Evolutionary conservation across 2,113 vertebrate genomes (phyloP), one percentile per base, ranked within the genome.

Genomic region (Pimephales promelas): DNA sequence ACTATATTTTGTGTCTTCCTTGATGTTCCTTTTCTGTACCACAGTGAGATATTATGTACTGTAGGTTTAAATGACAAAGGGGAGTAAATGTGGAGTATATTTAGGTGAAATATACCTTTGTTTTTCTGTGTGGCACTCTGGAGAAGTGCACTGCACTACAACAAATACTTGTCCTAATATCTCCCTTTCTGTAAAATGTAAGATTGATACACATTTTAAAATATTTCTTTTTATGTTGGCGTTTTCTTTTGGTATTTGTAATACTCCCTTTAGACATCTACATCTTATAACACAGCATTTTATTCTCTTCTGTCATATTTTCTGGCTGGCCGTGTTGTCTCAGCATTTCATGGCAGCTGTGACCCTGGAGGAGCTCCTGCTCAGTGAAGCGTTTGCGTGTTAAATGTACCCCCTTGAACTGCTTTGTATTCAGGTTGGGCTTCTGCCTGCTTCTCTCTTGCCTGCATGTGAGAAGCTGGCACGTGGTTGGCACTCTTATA

Each of bases 341-440:
- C 54, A 83, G 84, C 43, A 26, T 72, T 86, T 34, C 45, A 62
- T 86, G 79, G 36, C 80, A 62, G 85, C 47, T 57, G 74, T 62
- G 74, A 71, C 85, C 81, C 87, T 83, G 57, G 83, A 83, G 84
- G n/a, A 85, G 70, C 68, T 79, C 47, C 22, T 75, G 81, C 43
- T 84, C 47, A 36, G 62, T 5, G 77, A 81, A 64, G 81, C 81
- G 10, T 77, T 81, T 24, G 62, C 31, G n/a, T 81, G 62, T 56
- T 68, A 76, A 79, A 78, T 81, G 49, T 76, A 68, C 20, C 80
- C 43, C 56, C 77, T 61, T 49, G 45, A 73, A 56, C 76, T 56
- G 68, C 36, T 82, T 80, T 47, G 73, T 52, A 86, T 86, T 84
- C 73, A 82, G 18, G 14, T 70, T 57, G 56, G 68, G 34, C 28